Evolutionary conservation across 2,797 vertebrate species (phyloP).

Genomic region (Loriculus beryllinus): DNA sequence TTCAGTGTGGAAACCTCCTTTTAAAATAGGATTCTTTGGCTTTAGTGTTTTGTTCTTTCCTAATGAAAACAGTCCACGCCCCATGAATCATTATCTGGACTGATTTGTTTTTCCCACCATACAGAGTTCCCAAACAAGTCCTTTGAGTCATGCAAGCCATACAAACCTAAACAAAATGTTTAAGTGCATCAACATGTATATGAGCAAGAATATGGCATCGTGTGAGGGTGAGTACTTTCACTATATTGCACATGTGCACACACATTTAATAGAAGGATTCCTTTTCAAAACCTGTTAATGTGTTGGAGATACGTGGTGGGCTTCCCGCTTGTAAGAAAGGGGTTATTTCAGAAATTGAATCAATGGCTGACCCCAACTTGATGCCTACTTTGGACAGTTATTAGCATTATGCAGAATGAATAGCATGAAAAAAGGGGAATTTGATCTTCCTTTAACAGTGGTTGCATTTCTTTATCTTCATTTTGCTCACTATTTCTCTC

Average conservation of each 20-base stretch:
- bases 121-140: background rate
- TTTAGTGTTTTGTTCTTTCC: slow-evolving; percentile 6
- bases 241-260: background rate
- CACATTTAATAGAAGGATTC: background rate
- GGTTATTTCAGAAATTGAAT: background rate
- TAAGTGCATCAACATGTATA: background rate
- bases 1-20: background rate
- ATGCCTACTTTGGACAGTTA: background rate
- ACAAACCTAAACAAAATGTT: background rate
- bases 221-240: background rate
- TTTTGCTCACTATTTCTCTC: background rate
- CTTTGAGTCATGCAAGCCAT: background rate
- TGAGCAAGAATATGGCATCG: background rate
- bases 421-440: background rate
- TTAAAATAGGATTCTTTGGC: background rate
- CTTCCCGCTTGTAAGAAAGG: background rate
- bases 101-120: background rate
- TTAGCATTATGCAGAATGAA: background rate
- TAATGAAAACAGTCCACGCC: slow-evolving; percentile 22
- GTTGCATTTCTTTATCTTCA: background rate
- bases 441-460: background rate
- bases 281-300: background rate
- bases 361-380: background rate
- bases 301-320: background rate
- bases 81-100: slow-evolving; percentile 13